phyloP scores from a whole-genome alignment of 2,113 vertebrate species.

The Genyomyrus donnyi region DNA sequence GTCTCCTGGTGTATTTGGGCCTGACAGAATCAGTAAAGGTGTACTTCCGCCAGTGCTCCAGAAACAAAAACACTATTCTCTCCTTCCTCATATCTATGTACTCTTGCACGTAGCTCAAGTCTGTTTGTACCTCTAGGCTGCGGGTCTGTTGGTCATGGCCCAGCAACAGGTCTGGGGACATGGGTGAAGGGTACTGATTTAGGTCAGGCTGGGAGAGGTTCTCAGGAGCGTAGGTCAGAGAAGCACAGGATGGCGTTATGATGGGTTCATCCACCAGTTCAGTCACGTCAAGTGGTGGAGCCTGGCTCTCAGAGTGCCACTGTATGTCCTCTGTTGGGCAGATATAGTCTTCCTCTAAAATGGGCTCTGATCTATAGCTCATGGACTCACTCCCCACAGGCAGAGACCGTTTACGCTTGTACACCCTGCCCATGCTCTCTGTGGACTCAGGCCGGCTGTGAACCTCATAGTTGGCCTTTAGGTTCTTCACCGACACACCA shows the following conservation, averaged over 20 bases:
- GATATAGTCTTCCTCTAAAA: slow-evolving; percentile 62
- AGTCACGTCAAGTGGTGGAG: slow-evolving; percentile 37
- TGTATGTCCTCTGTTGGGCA: slow-evolving; percentile 30
- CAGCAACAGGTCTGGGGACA: slow-evolving; percentile 48
- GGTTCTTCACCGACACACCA: slow-evolving; percentile 83
- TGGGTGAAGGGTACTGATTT: slow-evolving; percentile 45
- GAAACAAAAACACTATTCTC: slow-evolving; percentile 79
- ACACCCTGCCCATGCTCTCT: slow-evolving; percentile 47
- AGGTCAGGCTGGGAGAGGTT: slow-evolving; percentile 40
- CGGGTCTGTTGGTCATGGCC: slow-evolving; percentile 58
- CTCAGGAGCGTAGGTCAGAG: slow-evolving; percentile 45
- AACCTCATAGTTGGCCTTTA: slow-evolving; percentile 84
- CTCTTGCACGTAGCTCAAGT: slow-evolving; percentile 68
- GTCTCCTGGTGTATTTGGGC: slow-evolving; percentile 45
- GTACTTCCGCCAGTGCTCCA: slow-evolving; percentile 89
- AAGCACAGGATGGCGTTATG: slow-evolving; percentile 42
- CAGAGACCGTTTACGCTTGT: slow-evolving; percentile 66
- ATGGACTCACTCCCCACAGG: slow-evolving; percentile 49
- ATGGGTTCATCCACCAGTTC: slow-evolving; percentile 43
- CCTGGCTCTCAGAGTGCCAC: slow-evolving; percentile 29
- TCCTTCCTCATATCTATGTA: slow-evolving; percentile 79
- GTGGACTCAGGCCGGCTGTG: slow-evolving; percentile 44
- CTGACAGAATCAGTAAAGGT: slow-evolving; percentile 62
- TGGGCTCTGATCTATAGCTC: slow-evolving; percentile 51
- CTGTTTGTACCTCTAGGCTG: slow-evolving; percentile 60